A percentile compares a stretch with the other conserved stretches of the same genome.
Conservation (phyloP, 2,888 invertebrate species). For the Ennomos fuscantarius region DNA sequence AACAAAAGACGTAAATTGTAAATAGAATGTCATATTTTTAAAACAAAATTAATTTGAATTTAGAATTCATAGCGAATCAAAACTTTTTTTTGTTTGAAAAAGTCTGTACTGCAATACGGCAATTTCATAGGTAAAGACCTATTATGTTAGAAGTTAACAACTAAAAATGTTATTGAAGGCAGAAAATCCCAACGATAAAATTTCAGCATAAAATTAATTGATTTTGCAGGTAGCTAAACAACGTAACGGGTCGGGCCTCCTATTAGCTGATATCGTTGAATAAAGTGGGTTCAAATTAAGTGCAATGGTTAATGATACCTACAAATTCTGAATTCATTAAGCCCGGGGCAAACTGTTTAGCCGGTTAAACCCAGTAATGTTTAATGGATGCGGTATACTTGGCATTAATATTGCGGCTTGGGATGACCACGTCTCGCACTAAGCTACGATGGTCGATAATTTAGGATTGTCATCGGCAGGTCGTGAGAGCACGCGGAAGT, state of each 20-base stretch:
- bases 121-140: too few species aligned
- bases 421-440: slow-evolving; percentile 53
- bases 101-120: too few species aligned
- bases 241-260: slow-evolving; percentile 23
- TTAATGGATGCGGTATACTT: slow-evolving; percentile 71
- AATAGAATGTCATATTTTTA: too few species aligned
- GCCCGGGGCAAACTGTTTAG: slow-evolving; percentile 64
- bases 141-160: not conserved
- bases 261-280: slow-evolving; percentile 36
- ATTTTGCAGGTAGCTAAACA: slow-evolving; percentile 30
- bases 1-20: too few species aligned
- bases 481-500: too few species aligned
- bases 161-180: slow-evolving; percentile 5
- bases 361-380: slow-evolving; percentile 55
- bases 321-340: slow-evolving; percentile 75
- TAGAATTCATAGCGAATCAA: too few species aligned
- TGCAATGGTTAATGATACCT: slow-evolving; percentile 66
- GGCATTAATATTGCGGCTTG: slow-evolving; percentile 68
- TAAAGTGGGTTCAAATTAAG: slow-evolving; percentile 66
- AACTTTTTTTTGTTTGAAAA: too few species aligned
- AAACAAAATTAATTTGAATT: too few species aligned
- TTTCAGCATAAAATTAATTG: slow-evolving; percentile 27
- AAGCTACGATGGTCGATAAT: slow-evolving; percentile 45
- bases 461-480: slow-evolving; percentile 38
- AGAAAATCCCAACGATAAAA: slow-evolving; percentile 20